Evolutionary conservation across 2,113 vertebrate species (phyloP).

Genomic region (Meriones unguiculatus): DNA sequence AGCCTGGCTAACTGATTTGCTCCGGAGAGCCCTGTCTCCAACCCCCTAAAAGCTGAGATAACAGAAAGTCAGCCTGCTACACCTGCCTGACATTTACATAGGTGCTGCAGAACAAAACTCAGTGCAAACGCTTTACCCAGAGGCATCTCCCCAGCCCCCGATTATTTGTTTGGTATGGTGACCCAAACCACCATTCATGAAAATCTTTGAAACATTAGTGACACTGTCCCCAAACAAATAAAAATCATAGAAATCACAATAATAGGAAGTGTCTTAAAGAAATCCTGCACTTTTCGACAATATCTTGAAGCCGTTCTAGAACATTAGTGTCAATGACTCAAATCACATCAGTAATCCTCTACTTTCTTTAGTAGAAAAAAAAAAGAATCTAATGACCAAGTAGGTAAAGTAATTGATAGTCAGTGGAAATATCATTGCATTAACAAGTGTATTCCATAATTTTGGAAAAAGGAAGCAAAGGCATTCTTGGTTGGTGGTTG

Average conservation of each 20-base stretch:
- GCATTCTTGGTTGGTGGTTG: not conserved
- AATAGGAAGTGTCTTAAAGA: not conserved
- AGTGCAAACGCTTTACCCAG: not conserved
- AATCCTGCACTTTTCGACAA: not conserved
- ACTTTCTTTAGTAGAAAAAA: not conserved
- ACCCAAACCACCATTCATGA: not conserved
- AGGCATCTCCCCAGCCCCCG: not conserved
- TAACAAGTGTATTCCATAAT: not conserved
- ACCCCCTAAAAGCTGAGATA: not conserved
- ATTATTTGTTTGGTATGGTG: not conserved
- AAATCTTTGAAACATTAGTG: not conserved
- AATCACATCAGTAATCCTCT: not conserved
- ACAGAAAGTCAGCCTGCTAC: not conserved
- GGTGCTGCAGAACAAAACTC: not conserved
- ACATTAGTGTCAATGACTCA: not conserved
- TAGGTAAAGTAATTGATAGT: not conserved
- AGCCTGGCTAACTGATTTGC: not conserved
- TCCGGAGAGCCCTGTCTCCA: not conserved
- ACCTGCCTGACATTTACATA: not conserved
- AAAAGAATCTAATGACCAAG: not conserved
- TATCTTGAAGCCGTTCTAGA: not conserved
- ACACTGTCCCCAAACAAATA: not conserved
- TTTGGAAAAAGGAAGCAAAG: not conserved
- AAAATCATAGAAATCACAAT: not conserved
- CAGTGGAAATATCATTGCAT: not conserved